These are phyloP conservation scores for Conomelus anceps DNA, from an alignment of 2,888 invertebrate genomes.

Conservation along the genomic window DNA sequence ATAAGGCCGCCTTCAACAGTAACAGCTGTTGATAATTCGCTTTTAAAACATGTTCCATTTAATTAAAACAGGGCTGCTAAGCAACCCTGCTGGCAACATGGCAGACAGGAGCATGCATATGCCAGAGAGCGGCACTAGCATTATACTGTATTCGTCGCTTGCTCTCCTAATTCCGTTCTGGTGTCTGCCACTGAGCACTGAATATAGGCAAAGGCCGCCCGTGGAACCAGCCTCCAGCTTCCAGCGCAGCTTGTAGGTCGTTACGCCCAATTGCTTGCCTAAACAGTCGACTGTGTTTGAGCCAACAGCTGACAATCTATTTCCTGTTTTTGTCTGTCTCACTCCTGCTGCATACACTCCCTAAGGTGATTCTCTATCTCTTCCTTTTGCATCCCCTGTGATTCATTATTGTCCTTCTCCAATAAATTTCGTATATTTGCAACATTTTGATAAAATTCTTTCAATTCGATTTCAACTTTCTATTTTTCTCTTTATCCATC, in stretches of 20 bases:
- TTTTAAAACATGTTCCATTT: slow-evolving; percentile 9
- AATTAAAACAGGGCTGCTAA: slow-evolving; percentile 10
- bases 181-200: neutral
- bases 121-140: neutral
- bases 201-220: no score
- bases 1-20: neutral
- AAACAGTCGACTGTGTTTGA: neutral
- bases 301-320: neutral
- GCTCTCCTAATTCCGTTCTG: neutral
- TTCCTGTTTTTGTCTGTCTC: no score
- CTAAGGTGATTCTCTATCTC: no score
- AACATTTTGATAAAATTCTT: no score
- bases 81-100: no score
- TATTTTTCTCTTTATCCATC: no score
- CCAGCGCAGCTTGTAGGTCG: neutral
- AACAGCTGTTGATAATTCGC: neutral
- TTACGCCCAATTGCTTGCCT: neutral
- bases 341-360: no score
- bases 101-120: neutral
- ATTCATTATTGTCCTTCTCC: no score
- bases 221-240: neutral
- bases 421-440: no score
- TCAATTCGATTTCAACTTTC: no score
- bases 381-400: no score
- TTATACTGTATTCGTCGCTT: neutral